These are phyloP conservation scores for Meriones unguiculatus DNA, from an alignment of 2,113 vertebrate species.

Conservation along the genomic window DNA sequence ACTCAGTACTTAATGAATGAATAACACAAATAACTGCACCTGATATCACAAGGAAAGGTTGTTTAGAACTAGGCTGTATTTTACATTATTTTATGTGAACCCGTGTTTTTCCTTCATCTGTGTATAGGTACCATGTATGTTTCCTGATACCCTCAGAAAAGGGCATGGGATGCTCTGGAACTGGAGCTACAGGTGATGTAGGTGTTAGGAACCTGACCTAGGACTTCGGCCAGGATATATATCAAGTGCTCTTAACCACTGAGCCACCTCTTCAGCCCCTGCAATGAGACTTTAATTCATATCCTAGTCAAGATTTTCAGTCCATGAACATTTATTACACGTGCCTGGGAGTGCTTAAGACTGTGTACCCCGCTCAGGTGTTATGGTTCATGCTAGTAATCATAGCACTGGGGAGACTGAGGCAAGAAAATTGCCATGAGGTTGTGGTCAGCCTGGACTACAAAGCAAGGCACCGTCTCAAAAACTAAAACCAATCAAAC, in stretches of 20 bases:
- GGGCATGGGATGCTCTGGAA: background rate
- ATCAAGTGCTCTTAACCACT: background rate
- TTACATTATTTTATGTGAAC: background rate
- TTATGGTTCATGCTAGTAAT: background rate
- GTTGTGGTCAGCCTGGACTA: background rate
- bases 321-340: background rate
- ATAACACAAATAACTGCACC: background rate
- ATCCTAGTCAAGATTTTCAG: background rate
- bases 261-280: background rate
- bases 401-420: background rate
- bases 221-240: background rate
- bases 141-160: background rate
- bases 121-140: background rate
- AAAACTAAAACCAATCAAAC: background rate
- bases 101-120: background rate
- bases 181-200: background rate
- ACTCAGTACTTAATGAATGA: background rate
- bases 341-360: background rate
- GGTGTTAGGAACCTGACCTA: background rate
- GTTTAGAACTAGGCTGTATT: constrained; percentile 1
- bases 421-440: background rate
- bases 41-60: background rate
- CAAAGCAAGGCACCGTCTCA: background rate
- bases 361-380: background rate
- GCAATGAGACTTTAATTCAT: background rate